Evolutionary conservation across 1,140 invertebrate genomes (phyloP).

Genomic region (Sarcophaga peregrina): DNA sequence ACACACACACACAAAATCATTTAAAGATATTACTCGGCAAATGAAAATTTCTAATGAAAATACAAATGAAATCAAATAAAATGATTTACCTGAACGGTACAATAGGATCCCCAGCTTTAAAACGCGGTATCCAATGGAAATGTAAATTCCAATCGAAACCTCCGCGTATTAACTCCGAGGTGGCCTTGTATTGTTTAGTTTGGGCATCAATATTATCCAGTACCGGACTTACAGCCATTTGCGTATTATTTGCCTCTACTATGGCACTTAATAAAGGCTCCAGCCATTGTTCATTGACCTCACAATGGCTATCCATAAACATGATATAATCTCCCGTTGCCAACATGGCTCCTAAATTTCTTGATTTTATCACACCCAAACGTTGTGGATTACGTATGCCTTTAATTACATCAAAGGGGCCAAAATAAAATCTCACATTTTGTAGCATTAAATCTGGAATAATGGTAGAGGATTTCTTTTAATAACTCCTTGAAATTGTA

Average conservation of each 20-base stretch:
- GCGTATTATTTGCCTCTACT: neutral
- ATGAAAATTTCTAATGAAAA: neutral
- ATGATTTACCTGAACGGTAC: constrained; percentile 16
- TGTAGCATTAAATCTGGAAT: neutral
- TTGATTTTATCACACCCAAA: constrained; percentile 81
- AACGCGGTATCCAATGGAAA: constrained; percentile 91
- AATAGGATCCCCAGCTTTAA: neutral
- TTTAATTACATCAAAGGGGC: neutral
- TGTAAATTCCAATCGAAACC: constrained; percentile 96
- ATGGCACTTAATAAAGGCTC: constrained; percentile 67
- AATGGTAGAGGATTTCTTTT: no score
- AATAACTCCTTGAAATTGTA: neutral
- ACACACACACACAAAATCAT: constrained; percentile 23
- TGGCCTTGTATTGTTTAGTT: constrained; percentile 68
- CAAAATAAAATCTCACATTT: neutral
- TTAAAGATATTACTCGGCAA: neutral
- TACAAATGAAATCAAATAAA: neutral
- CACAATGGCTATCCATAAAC: constrained; percentile 87
- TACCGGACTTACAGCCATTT: constrained; percentile 69
- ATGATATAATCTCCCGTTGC: constrained; percentile 79
- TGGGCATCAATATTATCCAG: constrained; percentile 74
- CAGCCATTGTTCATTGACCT: constrained; percentile 77
- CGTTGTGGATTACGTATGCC: constrained; percentile 74
- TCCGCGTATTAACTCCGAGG: constrained; percentile 81
- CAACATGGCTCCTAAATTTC: constrained; percentile 74